A percentile compares a stretch with the other conserved stretches of the same genome.
Conservation (phyloP, 1,140 invertebrate genomes). For the Antheraea mylitta region DNA sequence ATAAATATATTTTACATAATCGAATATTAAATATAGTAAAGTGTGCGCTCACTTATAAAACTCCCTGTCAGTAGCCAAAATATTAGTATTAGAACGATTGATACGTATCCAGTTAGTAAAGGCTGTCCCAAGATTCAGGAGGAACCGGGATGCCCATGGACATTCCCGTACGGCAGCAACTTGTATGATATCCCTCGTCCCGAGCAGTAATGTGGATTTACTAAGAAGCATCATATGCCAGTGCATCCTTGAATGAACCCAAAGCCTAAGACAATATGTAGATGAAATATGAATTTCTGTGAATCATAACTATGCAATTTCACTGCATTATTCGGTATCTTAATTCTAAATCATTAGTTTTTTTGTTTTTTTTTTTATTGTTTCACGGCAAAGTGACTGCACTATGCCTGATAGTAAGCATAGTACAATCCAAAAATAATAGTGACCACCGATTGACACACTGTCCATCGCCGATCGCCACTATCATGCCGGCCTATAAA, state of each 20-base stretch:
- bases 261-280: conserved; percentile 38
- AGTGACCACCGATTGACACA: no score
- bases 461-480: no score
- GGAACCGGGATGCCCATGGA: conserved; percentile 53
- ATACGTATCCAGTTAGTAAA: conserved; percentile 51
- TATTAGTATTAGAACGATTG: conserved; percentile 33
- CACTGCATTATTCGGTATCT: no score
- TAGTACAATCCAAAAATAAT: no score
- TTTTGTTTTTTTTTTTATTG: no score
- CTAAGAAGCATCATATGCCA: conserved; percentile 56
- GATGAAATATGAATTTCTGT: not conserved
- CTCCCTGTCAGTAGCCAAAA: conserved; percentile 41
- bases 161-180: conserved; percentile 54
- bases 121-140: conserved; percentile 38
- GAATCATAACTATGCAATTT: no score
- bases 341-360: no score
- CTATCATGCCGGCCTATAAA: no score
- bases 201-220: conserved; percentile 51
- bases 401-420: no score
- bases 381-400: no score
- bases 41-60: conserved; percentile 49
- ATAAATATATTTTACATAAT: no score
- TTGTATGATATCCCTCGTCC: conserved; percentile 45
- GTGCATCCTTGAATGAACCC: conserved; percentile 56
- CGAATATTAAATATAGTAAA: no score